These are phyloP conservation scores for Mesochorus sp. DNA, from an alignment of 2,888 invertebrate species.

Conservation along the genomic window DNA sequence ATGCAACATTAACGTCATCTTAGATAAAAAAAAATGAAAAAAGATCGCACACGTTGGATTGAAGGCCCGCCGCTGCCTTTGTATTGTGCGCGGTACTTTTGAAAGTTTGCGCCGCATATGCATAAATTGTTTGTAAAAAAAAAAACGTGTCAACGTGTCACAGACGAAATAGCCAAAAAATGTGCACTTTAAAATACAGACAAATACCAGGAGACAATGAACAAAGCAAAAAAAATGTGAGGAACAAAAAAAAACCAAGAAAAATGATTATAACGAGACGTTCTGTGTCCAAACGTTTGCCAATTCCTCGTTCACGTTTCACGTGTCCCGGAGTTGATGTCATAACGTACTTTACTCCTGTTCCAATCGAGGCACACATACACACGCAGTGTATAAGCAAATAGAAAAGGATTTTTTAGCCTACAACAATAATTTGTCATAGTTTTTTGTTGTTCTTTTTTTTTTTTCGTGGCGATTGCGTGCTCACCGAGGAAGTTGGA, in stretches of 20 bases:
- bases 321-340: too few relatives aligned
- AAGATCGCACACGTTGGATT: slow-evolving; percentile 51
- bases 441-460: not conserved
- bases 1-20: slow-evolving; percentile 53
- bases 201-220: slow-evolving; percentile 11
- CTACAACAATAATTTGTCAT: not conserved
- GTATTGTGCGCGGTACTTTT: slow-evolving; percentile 14
- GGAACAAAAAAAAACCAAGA: not conserved
- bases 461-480: slow-evolving; percentile 2
- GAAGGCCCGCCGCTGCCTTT: slow-evolving; percentile 3
- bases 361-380: too few relatives aligned
- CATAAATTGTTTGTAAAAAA: slow-evolving; percentile 1
- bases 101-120: not conserved
- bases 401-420: slow-evolving; percentile 11
- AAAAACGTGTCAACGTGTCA: slow-evolving; percentile 9
- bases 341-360: too few relatives aligned
- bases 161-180: slow-evolving; percentile 49
- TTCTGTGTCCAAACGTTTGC: slow-evolving; percentile 8
- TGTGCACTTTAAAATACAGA: slow-evolving; percentile 46
- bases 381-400: not conserved
- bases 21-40: slow-evolving; percentile 49
- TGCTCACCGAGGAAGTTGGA: not conserved
- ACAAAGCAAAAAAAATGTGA: not conserved
- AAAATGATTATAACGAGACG: slow-evolving; percentile 14
- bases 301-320: slow-evolving; percentile 19